Evolutionary conservation across 2,888 invertebrate genomes (phyloP).

Genomic region (Halocaridina rubra): DNA sequence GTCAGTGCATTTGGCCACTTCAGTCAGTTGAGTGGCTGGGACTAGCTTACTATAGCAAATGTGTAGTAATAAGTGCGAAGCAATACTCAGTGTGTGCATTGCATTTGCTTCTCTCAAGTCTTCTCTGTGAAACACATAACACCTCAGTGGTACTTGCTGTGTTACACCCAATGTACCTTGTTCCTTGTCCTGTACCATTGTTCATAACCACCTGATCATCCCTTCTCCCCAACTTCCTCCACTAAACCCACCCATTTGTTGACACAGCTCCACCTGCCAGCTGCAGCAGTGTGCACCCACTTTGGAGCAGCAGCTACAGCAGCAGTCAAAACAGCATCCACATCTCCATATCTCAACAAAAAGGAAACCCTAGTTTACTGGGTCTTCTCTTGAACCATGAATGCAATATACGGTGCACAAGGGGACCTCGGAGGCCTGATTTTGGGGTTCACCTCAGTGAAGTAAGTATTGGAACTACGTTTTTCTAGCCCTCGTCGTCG

Average conservation of each 20-base stretch:
- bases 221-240: background rate
- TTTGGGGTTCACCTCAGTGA: constrained; percentile 27
- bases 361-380: constrained; percentile 5
- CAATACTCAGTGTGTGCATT: constrained; percentile 57
- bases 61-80: constrained; percentile 54
- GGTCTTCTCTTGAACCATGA: too few species aligned
- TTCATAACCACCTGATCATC: constrained; percentile 18
- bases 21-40: constrained; percentile 36
- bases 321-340: background rate
- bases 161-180: constrained; percentile 36
- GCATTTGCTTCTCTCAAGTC: constrained; percentile 40
- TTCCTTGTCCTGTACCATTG: constrained; percentile 36
- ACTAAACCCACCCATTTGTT: background rate
- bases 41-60: constrained; percentile 56
- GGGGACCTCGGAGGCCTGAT: constrained; percentile 41
- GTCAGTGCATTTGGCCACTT: constrained; percentile 37
- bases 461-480: constrained; percentile 40
- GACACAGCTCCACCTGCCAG: constrained; percentile 12
- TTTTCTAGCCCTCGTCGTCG: constrained; percentile 26
- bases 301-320: constrained; percentile 13
- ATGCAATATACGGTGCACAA: constrained; percentile 18
- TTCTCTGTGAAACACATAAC: constrained; percentile 60
- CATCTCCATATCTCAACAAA: constrained; percentile 19
- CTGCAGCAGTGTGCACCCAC: constrained; percentile 18
- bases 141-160: constrained; percentile 57